Evolutionary conservation across 2,797 vertebrate genomes (phyloP).

Genomic region (Malacoraja senta): DNA sequence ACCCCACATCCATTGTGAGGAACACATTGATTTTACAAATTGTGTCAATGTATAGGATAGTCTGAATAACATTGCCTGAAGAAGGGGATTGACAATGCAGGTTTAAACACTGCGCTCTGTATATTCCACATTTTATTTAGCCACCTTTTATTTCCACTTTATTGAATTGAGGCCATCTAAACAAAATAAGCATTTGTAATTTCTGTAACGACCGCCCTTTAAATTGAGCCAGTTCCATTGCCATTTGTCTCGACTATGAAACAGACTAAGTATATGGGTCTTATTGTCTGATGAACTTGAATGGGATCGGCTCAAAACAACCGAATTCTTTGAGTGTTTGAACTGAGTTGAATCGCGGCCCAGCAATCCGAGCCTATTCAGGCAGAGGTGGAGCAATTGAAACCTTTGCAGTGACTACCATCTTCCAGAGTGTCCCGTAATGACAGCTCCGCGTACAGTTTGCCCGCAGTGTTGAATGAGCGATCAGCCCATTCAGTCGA

Average conservation of each 20-base stretch:
- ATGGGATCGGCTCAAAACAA: not conserved
- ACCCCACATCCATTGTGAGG: not conserved
- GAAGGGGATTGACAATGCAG: not conserved
- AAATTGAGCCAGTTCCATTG: not conserved
- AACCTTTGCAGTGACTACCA: not conserved
- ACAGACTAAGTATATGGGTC: not conserved
- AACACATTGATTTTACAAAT: not conserved
- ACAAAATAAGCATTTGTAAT: not conserved
- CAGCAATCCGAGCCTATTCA: constrained; percentile 15
- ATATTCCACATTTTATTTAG: not conserved
- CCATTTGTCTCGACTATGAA: not conserved
- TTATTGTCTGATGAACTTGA: not conserved
- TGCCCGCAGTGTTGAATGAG: not conserved
- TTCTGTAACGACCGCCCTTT: not conserved
- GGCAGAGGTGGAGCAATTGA: not conserved
- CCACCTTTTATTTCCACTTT: not conserved
- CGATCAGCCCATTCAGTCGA: not conserved
- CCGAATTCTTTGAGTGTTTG: not conserved
- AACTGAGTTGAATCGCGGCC: not conserved
- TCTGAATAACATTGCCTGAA: not conserved
- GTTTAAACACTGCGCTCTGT: too few species aligned
- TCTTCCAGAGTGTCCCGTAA: not conserved
- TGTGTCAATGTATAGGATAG: not conserved
- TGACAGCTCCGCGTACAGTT: not conserved
- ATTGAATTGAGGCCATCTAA: not conserved